A percentile compares a stretch with the other conserved stretches of the same genome.
These are phyloP conservation scores for Cottus gobio DNA, from an alignment of 2,113 vertebrate genomes.

Conservation along the genomic window DNA sequence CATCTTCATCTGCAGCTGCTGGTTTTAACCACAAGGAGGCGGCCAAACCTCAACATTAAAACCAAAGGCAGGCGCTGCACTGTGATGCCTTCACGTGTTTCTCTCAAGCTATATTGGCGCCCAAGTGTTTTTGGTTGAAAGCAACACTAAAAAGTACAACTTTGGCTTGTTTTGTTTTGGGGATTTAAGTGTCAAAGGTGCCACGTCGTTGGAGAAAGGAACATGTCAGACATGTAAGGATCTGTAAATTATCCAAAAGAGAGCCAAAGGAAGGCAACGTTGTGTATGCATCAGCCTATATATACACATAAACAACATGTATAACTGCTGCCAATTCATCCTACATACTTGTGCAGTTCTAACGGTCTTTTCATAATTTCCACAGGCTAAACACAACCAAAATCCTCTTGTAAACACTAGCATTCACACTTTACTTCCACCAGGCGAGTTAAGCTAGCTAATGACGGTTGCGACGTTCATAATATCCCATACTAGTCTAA, in stretches of 20 bases:
- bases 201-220: neutral
- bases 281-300: neutral
- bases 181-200: neutral
- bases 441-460: neutral
- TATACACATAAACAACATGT: neutral
- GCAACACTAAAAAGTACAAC: neutral
- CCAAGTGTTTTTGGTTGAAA: no score
- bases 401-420: neutral
- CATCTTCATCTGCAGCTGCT: neutral
- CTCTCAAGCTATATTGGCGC: neutral
- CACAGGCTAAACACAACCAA: neutral
- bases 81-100: conserved; percentile 38
- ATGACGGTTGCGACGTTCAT: neutral
- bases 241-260: neutral
- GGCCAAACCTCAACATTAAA: conserved; percentile 18
- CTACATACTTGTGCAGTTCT: no score
- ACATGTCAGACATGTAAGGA: neutral
- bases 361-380: neutral
- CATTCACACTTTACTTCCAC: neutral
- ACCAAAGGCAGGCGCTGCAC: neutral
- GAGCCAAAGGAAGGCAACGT: neutral
- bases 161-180: neutral
- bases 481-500: neutral
- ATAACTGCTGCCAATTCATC: neutral
- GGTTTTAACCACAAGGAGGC: conserved; percentile 47